Percentiles rank a stretch among this genome's conserved stretches.
phyloP scores from a whole-genome alignment of 2,888 invertebrate species.

The Smittia sp. region DNA sequence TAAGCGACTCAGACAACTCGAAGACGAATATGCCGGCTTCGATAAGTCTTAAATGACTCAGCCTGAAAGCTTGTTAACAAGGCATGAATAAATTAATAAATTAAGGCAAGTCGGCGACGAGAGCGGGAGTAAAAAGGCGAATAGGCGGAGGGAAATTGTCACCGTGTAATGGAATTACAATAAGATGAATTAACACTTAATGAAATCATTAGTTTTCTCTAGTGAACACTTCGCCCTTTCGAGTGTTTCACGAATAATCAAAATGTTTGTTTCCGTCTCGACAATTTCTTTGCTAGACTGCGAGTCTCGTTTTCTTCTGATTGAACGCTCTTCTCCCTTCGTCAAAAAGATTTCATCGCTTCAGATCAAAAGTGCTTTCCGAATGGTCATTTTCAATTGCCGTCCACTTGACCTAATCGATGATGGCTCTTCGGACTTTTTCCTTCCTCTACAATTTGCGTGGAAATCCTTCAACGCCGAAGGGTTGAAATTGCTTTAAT shows the following conservation, averaged over 20 bases:
- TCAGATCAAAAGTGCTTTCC: constrained; percentile 6
- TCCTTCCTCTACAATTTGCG: neutral
- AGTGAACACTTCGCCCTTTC: neutral
- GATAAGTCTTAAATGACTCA: constrained; percentile 14
- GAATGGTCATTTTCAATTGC: constrained; percentile 37
- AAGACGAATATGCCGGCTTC: neutral
- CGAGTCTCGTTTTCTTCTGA: neutral
- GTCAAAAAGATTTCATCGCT: neutral
- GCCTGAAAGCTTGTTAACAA: constrained; percentile 32
- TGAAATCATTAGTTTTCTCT: neutral
- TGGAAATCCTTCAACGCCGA: neutral
- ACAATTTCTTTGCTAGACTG: too few relatives aligned
- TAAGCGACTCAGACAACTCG: neutral
- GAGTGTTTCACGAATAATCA: neutral
- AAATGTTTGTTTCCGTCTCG: too few relatives aligned
- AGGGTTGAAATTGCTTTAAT: neutral
- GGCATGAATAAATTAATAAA: constrained; percentile 39
- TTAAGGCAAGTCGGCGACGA: neutral
- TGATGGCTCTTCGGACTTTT: constrained; percentile 20
- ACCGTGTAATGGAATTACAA: constrained; percentile 28
- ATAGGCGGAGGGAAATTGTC: too few relatives aligned
- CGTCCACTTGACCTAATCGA: constrained; percentile 32
- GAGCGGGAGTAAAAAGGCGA: too few relatives aligned
- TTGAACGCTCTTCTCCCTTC: neutral
- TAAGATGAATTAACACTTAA: constrained; percentile 27